phyloP scores from a whole-genome alignment of 2,113 vertebrate genomes.

The Campylomormyrus tamandua region DNA sequence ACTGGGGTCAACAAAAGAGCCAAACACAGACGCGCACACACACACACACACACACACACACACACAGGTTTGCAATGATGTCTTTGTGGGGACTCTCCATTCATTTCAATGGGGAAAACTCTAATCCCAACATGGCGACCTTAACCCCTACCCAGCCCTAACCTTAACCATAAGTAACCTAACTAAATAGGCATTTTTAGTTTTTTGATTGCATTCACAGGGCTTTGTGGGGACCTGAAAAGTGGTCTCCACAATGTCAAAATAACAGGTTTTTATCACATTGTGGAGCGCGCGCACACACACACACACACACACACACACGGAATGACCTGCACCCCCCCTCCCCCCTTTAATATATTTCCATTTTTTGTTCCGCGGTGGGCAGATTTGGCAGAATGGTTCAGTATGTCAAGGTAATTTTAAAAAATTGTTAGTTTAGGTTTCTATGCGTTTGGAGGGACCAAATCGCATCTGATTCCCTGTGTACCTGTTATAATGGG shows the following conservation, averaged over 20 bases:
- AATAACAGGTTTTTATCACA: too few relatives aligned
- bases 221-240: too few relatives aligned
- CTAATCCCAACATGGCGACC: too few relatives aligned
- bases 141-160: too few relatives aligned
- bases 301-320: background rate
- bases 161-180: too few relatives aligned
- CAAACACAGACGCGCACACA: background rate
- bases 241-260: background rate
- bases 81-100: too few relatives aligned
- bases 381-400: background rate
- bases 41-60: background rate
- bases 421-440: background rate
- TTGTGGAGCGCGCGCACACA: background rate
- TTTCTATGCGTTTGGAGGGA: background rate
- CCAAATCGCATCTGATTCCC: background rate
- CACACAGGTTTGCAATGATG: background rate
- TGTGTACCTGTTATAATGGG: background rate
- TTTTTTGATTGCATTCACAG: too few relatives aligned
- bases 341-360: background rate
- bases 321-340: background rate
- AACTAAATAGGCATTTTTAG: too few relatives aligned
- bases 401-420: background rate
- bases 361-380: background rate
- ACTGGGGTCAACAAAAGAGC: background rate
- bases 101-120: too few relatives aligned